Percentiles rank a stretch among this genome's conserved stretches.
Evolutionary conservation across 2,888 invertebrate genomes (phyloP).

Genomic region (Sinelater perroti): DNA sequence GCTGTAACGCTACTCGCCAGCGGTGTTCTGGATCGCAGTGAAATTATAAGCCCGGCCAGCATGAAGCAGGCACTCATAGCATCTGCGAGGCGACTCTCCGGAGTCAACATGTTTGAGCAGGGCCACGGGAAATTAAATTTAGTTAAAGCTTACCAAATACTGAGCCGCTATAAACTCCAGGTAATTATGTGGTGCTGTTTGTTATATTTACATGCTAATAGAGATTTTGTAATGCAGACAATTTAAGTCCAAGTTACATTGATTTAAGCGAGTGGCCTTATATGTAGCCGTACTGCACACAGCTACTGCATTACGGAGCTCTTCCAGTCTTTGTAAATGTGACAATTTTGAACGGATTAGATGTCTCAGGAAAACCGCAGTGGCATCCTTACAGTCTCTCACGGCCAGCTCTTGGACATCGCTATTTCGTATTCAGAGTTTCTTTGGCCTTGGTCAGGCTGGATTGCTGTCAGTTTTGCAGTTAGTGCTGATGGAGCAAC

Average conservation of each 20-base stretch:
- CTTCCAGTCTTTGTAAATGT: constrained; percentile 92
- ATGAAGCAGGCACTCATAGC: constrained; percentile 95
- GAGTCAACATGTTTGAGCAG: constrained; percentile 96
- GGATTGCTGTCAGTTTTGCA: constrained; percentile 83
- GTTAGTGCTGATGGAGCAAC: constrained; percentile 71
- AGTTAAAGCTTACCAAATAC: constrained; percentile 83
- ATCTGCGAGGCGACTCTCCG: constrained; percentile 83
- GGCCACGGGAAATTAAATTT: constrained; percentile 95
- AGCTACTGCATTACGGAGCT: constrained; percentile 88
- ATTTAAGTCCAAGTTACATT: constrained; percentile 81
- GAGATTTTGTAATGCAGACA: constrained; percentile 62
- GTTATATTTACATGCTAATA: neutral
- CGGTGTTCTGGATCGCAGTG: constrained; percentile 71
- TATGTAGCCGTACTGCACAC: constrained; percentile 99
- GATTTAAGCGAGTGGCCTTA: constrained; percentile 95
- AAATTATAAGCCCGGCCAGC: constrained; percentile 85
- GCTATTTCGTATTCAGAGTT: constrained; percentile 80
- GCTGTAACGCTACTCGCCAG: constrained; percentile 90
- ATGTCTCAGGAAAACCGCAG: constrained; percentile 76
- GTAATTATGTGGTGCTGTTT: no score
- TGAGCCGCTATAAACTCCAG: constrained; percentile 71
- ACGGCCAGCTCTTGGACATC: constrained; percentile 82
- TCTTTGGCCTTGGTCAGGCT: constrained; percentile 98
- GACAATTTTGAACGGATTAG: constrained; percentile 92
- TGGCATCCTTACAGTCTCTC: constrained; percentile 91